These are phyloP conservation scores for Thalassarche chlororhynchos DNA, from an alignment of 2,113 vertebrate genomes.

Conservation along the genomic window DNA sequence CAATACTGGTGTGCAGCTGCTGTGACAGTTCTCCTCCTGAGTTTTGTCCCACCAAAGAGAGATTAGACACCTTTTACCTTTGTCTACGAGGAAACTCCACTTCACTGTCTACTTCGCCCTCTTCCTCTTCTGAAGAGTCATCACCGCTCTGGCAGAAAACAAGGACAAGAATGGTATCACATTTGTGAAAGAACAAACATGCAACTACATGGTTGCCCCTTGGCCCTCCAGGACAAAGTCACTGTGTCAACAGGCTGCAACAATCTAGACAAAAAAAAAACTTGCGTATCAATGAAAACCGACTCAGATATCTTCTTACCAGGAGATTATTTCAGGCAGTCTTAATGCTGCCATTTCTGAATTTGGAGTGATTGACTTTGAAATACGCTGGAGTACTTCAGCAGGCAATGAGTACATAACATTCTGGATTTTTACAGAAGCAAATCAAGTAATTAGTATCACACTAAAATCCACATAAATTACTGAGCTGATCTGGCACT, in stretches of 20 bases:
- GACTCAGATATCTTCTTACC: neutral
- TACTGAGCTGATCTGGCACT: neutral
- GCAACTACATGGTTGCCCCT: neutral
- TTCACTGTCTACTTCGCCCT: conserved; percentile 98
- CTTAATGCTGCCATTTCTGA: neutral
- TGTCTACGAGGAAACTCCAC: conserved; percentile 97
- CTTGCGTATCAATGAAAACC: neutral
- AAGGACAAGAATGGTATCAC: neutral
- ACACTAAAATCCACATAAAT: neutral
- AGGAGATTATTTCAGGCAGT: neutral
- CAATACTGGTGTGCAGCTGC: neutral
- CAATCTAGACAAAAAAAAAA: neutral
- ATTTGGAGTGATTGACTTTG: neutral
- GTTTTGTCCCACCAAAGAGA: neutral
- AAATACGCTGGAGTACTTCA: neutral
- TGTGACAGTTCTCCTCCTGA: neutral
- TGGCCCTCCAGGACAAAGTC: neutral
- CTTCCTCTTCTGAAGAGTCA: conserved; percentile 97
- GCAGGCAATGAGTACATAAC: neutral
- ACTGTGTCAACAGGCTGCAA: neutral
- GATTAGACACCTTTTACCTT: conserved; percentile 80
- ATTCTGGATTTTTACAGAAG: neutral
- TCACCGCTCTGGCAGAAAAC: conserved; percentile 84
- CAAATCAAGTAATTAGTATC: neutral
- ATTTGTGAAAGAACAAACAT: neutral